Evolutionary conservation across 2,113 vertebrate species (phyloP).

Genomic region (Potamarius usumacintae): DNA sequence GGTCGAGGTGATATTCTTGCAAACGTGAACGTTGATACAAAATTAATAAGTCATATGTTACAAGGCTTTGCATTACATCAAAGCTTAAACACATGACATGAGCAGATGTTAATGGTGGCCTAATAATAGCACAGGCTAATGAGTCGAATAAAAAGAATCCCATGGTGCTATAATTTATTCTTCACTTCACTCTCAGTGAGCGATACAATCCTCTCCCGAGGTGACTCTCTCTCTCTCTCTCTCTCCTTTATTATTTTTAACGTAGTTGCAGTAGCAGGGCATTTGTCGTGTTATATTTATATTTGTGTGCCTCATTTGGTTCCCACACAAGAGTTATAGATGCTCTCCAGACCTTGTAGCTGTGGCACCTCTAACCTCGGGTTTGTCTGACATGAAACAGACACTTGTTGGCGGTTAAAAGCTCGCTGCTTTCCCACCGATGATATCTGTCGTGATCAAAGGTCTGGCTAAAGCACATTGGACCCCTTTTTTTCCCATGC

Average conservation of each 20-base stretch:
- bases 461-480: conserved; percentile 41
- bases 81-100: conserved; percentile 29
- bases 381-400: conserved; percentile 47
- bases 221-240: neutral
- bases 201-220: neutral
- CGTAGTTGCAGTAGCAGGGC: neutral
- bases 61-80: conserved; percentile 15
- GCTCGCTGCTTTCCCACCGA: conserved; percentile 48
- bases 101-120: conserved; percentile 16
- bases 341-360: conserved; percentile 33
- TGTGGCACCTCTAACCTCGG: conserved; percentile 41
- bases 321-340: neutral
- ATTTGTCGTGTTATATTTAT: neutral
- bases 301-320: neutral
- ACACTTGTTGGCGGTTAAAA: conserved; percentile 31
- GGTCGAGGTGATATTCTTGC: conserved; percentile 9
- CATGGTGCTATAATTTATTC: neutral
- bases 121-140: conserved; percentile 37
- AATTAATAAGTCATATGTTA: conserved; percentile 41
- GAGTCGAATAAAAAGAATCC: conserved; percentile 27
- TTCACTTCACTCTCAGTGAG: neutral
- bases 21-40: conserved; percentile 10
- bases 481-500: conserved; percentile 33
- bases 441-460: conserved; percentile 49
- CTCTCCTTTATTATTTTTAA: neutral